Conservation (phyloP, 2,797 vertebrate species). For the Notolepis coatsorum region DNA sequence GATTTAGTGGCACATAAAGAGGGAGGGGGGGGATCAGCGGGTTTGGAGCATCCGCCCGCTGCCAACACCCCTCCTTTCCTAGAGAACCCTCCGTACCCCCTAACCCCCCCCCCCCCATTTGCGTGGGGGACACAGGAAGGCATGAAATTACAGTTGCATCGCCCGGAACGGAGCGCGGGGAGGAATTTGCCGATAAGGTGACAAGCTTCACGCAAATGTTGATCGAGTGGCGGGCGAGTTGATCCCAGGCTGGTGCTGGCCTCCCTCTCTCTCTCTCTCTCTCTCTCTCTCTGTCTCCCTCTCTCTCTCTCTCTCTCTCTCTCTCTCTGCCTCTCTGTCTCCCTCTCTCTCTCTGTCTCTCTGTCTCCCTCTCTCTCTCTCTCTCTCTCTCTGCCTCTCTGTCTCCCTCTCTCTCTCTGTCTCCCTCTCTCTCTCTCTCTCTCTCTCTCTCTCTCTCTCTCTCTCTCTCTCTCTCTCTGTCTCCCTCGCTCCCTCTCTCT, state of each 20-base stretch:
- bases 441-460: conserved; percentile 35
- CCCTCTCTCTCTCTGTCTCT: not conserved
- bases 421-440: conserved; percentile 13
- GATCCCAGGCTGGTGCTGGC: not conserved
- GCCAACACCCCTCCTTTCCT: not conserved
- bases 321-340: not conserved
- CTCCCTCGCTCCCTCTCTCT: not conserved
- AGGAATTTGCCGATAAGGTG: conserved; percentile 70
- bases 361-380: conserved; percentile 47
- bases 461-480: conserved; percentile 26
- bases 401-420: conserved; percentile 9
- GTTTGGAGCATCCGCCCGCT: not conserved
- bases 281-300: no score
- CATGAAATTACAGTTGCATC: conserved; percentile 79
- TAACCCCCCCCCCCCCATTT: conserved; percentile 17
- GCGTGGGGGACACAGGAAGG: conserved; percentile 46
- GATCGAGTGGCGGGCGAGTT: conserved; percentile 39
- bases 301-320: not conserved
- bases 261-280: not conserved
- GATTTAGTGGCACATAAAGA: not conserved
- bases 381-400: conserved; percentile 70
- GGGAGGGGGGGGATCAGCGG: not conserved
- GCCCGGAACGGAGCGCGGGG: conserved; percentile 67
- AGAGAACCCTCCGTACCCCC: conserved; percentile 1
- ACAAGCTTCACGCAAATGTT: conserved; percentile 69